A percentile compares a stretch with the other conserved stretches of the same genome.
phyloP scores from a whole-genome alignment of 2,113 vertebrate species.

The Coreoperca whiteheadi region DNA sequence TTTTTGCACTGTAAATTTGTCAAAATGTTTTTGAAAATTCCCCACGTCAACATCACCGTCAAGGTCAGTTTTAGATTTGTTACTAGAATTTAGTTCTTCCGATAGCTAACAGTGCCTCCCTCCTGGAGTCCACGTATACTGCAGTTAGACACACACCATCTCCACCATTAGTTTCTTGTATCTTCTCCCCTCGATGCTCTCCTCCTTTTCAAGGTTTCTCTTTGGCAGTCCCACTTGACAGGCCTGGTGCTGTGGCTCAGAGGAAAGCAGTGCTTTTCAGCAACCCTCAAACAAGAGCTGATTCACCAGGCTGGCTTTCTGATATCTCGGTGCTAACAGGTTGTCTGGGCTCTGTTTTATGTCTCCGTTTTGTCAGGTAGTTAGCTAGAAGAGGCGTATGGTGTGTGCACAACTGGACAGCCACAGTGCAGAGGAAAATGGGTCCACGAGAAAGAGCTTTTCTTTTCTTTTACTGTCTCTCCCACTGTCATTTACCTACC shows the following conservation, averaged over 20 bases:
- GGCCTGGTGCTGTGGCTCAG: conserved; percentile 36
- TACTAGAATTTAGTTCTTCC: neutral
- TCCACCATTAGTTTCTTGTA: conserved; percentile 10
- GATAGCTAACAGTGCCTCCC: neutral
- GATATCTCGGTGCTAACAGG: conserved; percentile 47
- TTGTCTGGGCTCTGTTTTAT: conserved; percentile 10
- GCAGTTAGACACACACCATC: conserved; percentile 3
- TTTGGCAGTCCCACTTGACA: conserved; percentile 35
- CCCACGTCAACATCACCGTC: neutral
- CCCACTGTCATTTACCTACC: conserved; percentile 30
- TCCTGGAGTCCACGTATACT: conserved; percentile 6
- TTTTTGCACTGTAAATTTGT: neutral
- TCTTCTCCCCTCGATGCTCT: conserved; percentile 1
- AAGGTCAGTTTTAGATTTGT: neutral
- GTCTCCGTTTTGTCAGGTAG: conserved; percentile 65
- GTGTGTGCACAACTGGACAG: conserved; percentile 47
- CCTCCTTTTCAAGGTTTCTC: conserved; percentile 20
- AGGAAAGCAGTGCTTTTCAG: conserved; percentile 48
- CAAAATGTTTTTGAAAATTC: neutral
- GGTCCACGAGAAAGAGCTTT: conserved; percentile 1
- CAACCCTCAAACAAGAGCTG: conserved; percentile 25
- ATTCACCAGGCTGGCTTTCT: conserved; percentile 41
- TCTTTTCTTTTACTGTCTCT: conserved; percentile 25
- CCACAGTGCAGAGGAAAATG: conserved; percentile 25
- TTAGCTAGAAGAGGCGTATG: conserved; percentile 39